A percentile compares a stretch with the other conserved stretches of the same genome.
Conservation (phyloP, 1,140 invertebrate genomes). For the Drosophila suzukii region DNA sequence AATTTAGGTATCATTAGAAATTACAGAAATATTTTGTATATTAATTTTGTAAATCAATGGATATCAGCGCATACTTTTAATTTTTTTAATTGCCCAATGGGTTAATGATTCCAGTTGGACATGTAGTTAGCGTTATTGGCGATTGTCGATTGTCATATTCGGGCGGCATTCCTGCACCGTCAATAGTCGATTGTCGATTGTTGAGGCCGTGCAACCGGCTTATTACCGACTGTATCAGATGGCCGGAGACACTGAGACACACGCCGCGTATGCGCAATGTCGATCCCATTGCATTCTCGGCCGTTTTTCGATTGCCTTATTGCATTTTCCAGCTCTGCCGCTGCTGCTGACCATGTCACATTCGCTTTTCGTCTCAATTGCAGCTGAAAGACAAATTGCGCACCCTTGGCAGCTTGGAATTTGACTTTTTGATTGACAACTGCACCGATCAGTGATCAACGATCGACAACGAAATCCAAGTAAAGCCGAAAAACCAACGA, state of each 20-base stretch:
- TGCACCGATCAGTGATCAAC: slow-evolving; percentile 61
- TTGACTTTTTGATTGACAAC: slow-evolving; percentile 83
- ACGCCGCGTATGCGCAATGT: slow-evolving; percentile 76
- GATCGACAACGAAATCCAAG: slow-evolving; percentile 19
- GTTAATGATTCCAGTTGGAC: slow-evolving; percentile 22
- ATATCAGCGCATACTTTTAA: not conserved
- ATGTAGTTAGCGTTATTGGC: slow-evolving; percentile 28
- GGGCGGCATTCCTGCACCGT: slow-evolving; percentile 60
- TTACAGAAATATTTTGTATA: too few species aligned
- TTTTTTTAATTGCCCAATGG: not conserved
- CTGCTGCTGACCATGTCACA: slow-evolving; percentile 62
- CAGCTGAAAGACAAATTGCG: slow-evolving; percentile 73
- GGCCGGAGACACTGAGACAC: slow-evolving; percentile 15
- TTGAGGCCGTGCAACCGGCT: slow-evolving; percentile 39
- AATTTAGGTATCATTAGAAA: too few species aligned
- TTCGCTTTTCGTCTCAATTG: slow-evolving; percentile 80
- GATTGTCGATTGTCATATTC: slow-evolving; percentile 39
- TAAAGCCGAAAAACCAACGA: slow-evolving; percentile 15
- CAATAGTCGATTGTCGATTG: slow-evolving; percentile 41
- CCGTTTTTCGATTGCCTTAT: slow-evolving; percentile 23
- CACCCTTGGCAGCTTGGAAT: slow-evolving; percentile 74
- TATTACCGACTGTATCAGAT: slow-evolving; percentile 46
- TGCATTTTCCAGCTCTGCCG: slow-evolving; percentile 44
- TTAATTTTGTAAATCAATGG: too few species aligned
- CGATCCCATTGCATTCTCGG: slow-evolving; percentile 27